Base-by-base conservation (phyloP, 64 coral and sea anemone species). In the Orbicella faveolata region DNA sequence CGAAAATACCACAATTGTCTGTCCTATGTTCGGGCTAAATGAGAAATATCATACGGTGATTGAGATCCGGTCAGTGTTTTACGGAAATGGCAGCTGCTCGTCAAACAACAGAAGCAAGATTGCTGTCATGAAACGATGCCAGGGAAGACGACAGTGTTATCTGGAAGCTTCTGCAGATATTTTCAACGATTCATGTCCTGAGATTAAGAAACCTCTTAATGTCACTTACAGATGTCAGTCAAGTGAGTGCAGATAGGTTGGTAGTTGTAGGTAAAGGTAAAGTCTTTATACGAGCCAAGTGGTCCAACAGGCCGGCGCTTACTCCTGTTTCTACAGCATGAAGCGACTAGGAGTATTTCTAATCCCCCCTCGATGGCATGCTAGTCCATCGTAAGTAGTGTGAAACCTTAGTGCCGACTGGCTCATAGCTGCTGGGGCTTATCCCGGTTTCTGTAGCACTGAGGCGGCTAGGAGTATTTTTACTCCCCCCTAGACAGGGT, bases 141-240 rank as follows among this genome's bases (percentile, higher is more conserved):
- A 92, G 23, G 90, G 90, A 92, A 61, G 75, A 85, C 77, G 19
- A 36, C 34, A 84, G 4, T 92, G 90, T 37, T 30, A 76, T 61
- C 77, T 92, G 21, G 63, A 86, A 57, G 75, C 82, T 30, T 75
- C 83, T 3, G 34, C 35, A 30, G 41, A 4, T 30, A 48, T 63
- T 35, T 79, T 92, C 44, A 74, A 76, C 21, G 74, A 92, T 78
- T 83, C 90, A 23, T 92, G 90, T 77, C 33, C 75, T 34, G 81
- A 73, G 17, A 69, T 65, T 73, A 63, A 34, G 63, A 92, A 92
- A 75, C 78, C 39, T 20, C 75, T 92, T 44, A 92, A 84, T 12
- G 83, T 92, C 69, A 84, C 54, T 12, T 92, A 92, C 44, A 75
- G 81, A 39, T 92, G 90, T 36, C 90, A 92, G 23, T 26, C 90